phyloP scores from a whole-genome alignment of 2,113 vertebrate species.

The Phalacrocorax pelagicus region DNA sequence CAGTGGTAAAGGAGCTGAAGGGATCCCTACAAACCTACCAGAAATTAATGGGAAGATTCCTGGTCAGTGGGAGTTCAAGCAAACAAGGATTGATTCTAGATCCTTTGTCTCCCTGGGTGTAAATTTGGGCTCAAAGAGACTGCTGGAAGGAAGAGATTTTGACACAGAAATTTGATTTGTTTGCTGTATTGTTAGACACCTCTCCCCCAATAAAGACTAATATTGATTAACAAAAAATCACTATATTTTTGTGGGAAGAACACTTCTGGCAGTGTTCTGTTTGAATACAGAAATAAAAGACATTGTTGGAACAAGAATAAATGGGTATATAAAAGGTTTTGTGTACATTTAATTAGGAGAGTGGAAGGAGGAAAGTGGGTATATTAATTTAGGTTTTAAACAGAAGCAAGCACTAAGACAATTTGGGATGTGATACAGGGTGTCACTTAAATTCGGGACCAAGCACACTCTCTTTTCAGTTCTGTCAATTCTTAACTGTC shows the following conservation, averaged over 20 bases:
- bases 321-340: neutral
- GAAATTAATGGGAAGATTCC: neutral
- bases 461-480: neutral
- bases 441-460: constrained; percentile 13
- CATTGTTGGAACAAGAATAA: constrained; percentile 16
- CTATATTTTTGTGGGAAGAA: neutral
- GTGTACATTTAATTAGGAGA: constrained; percentile 43
- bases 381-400: constrained; percentile 25
- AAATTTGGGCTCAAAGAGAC: neutral
- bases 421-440: neutral
- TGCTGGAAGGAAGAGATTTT: constrained; percentile 1
- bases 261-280: neutral
- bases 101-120: constrained; percentile 25
- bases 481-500: constrained; percentile 45
- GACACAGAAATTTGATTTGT: neutral
- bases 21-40: neutral
- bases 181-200: neutral
- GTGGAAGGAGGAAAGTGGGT: neutral
- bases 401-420: neutral
- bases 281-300: constrained; percentile 2
- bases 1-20: neutral
- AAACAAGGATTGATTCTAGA: constrained; percentile 29
- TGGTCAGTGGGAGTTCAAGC: constrained; percentile 16
- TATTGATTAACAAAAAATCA: constrained; percentile 37
- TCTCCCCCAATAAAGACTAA: constrained; percentile 3